Evolutionary conservation across 1,140 invertebrate genomes (phyloP), one percentile per base, ranked within the genome.

Genomic region (Saccostrea glomerata): DNA sequence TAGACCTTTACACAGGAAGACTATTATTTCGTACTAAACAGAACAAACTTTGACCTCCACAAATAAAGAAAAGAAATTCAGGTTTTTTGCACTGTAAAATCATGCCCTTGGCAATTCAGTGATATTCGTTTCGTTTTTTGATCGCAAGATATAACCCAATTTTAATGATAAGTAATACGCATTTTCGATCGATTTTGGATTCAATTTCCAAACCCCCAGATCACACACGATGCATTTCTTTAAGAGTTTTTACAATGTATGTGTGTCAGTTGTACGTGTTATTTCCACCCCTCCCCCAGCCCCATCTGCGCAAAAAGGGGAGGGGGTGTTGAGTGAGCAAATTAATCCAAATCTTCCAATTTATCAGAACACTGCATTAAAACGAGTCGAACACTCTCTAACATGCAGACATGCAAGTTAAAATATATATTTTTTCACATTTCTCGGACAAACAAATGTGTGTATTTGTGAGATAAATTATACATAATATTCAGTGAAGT

Each of bases 11-110:
- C 11, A 77, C 2, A 77, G 25, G 20, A 40, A 11, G 15, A 77
- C 70, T 77, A 77, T 77, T 77, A 77, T 77, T 77, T 77, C 30
- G 25, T 15, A 77, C 70, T 77, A 30, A 77, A 77, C 70, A 77
- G 30, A 15, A 20, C 58, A 7, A 77, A 77, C 13, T 36, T 40
- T 17, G 30, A 77, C 70, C 70, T 40, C 30, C 70, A 17, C 7
- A 25, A 36, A 30, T 11, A 36, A 17, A 77, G 25, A 36, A 77
- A 36, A 36, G 70, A 30, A 36, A 77, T 77, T 17, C 2, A 15
- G 25, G 11, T 36, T 36, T 77, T 36, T 77, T 47, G 47, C 9
- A 25, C 30, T 6, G 58, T 63, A 63, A 63, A 17, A 63, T 20
- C 17, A 17, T 63, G 58, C 15, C 58, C 58, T 20, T 63, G 17